Evolutionary conservation across 2,888 invertebrate genomes (phyloP).

Genomic region (Leptopterna dolabrata): DNA sequence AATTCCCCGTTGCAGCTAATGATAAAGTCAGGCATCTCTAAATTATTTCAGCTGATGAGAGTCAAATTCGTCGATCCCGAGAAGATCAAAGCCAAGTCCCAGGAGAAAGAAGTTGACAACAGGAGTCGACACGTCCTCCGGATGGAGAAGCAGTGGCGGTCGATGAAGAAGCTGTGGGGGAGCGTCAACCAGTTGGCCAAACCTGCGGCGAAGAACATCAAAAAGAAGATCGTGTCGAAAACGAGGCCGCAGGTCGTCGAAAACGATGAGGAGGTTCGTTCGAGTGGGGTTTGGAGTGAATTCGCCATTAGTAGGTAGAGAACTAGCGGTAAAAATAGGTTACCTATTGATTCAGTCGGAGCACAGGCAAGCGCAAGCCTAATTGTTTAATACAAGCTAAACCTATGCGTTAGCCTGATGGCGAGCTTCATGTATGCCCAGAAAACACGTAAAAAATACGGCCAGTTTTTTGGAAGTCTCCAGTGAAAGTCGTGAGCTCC

Average conservation of each 20-base stretch:
- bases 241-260: neutral
- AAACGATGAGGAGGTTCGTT: slow-evolving; percentile 26
- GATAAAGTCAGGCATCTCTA: neutral
- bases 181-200: slow-evolving; percentile 44
- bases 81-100: slow-evolving; percentile 11
- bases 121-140: slow-evolving; percentile 16
- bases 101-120: neutral
- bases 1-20: neutral
- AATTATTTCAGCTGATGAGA: slow-evolving; percentile 39
- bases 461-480: too few relatives aligned
- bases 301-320: too few relatives aligned
- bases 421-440: too few relatives aligned
- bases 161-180: slow-evolving; percentile 44
- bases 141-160: slow-evolving; percentile 49
- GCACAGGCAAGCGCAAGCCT: too few relatives aligned
- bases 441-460: too few relatives aligned
- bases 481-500: too few relatives aligned
- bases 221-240: slow-evolving; percentile 20
- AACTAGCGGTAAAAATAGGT: too few relatives aligned
- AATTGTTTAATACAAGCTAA: too few relatives aligned
- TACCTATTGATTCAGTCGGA: too few relatives aligned
- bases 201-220: slow-evolving; percentile 46
- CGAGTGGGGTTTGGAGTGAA: neutral
- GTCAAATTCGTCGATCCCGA: slow-evolving; percentile 40
- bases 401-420: too few relatives aligned